Evolutionary conservation across 2,888 invertebrate genomes (phyloP), one percentile per base, ranked within the genome.

Genomic region (Phytoseiulus persimilis): DNA sequence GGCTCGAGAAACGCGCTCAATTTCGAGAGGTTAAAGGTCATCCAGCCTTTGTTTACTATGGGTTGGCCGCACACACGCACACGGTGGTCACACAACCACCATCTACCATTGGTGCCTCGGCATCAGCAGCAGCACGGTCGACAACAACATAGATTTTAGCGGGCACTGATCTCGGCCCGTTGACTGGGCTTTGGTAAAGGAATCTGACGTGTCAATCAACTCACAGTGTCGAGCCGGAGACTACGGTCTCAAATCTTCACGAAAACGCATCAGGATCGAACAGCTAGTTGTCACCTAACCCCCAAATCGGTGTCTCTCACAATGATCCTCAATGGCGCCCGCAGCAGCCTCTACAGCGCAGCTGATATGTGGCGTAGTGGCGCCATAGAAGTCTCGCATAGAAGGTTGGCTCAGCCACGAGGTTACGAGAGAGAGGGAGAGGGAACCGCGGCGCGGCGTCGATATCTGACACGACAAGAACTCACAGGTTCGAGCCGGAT

Each of bases 141-240:
- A 65, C 65, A 65, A 65, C 65, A 65, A 65, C 65, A 65, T 65
- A 65, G 65, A 65, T 65, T 65, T 65, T 65, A 65, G 65, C 65
- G 65, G 65, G 65, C 65, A 14, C 18, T 65, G 65, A 65, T 65
- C 18, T 2, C 18, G 23, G 65, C 65, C 28, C 14, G 65, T 23
- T 23, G 65, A 23, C 1, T 65, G 18, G 28, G 23, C 28, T 65
- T 18, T 2, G 65, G 28, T 11, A 23, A 1, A 18, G 18, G 28
- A 18, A 65, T 65, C 65, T 6, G 18, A 65, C 23, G 28, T 65
- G 65, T 23, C 65, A 65, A 23, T 65, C 65, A 65, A 65, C 65
- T 65, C 28, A 65, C 65, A 3, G 28, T 18, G 65, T 23, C 9
- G 9, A 65, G 65, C 65, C 65, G 18, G 18, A 65, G 65, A 23